Evolutionary conservation across 2,113 vertebrate species (phyloP).

Genomic region (Microtus montanus): DNA sequence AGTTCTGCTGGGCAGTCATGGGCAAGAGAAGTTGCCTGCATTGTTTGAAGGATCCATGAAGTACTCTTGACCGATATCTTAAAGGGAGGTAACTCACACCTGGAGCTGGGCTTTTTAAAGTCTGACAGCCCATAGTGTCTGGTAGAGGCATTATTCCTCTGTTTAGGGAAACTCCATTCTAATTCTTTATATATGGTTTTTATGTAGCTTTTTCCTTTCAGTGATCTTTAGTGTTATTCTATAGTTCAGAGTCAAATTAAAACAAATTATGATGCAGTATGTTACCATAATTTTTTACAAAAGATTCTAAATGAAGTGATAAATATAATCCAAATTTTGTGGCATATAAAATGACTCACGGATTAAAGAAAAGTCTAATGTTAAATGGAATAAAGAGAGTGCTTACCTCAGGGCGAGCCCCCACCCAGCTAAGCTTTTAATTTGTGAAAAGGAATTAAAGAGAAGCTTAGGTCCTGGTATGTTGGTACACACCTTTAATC

Average conservation of each 20-base stretch:
- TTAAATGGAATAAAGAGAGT: neutral
- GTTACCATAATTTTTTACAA: neutral
- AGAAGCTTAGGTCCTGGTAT: neutral
- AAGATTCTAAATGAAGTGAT: neutral
- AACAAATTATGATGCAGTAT: neutral
- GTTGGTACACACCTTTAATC: neutral
- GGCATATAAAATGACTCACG: neutral
- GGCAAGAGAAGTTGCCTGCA: neutral
- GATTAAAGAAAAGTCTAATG: neutral
- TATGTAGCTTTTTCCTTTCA: neutral
- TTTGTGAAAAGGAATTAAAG: neutral
- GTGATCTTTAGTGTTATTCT: neutral
- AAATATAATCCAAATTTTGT: slow-evolving; percentile 1
- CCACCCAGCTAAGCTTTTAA: neutral
- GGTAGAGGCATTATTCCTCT: neutral
- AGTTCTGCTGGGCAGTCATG: too few relatives aligned
- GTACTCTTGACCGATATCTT: neutral
- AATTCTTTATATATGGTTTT: neutral
- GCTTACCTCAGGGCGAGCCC: neutral
- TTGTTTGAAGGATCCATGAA: neutral
- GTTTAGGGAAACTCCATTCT: neutral
- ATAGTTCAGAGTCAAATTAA: neutral
- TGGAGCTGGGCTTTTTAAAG: neutral
- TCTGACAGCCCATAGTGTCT: neutral
- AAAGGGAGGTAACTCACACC: neutral